Evolutionary conservation across 2,113 vertebrate species (phyloP).

Genomic region (Blennius ocellaris): DNA sequence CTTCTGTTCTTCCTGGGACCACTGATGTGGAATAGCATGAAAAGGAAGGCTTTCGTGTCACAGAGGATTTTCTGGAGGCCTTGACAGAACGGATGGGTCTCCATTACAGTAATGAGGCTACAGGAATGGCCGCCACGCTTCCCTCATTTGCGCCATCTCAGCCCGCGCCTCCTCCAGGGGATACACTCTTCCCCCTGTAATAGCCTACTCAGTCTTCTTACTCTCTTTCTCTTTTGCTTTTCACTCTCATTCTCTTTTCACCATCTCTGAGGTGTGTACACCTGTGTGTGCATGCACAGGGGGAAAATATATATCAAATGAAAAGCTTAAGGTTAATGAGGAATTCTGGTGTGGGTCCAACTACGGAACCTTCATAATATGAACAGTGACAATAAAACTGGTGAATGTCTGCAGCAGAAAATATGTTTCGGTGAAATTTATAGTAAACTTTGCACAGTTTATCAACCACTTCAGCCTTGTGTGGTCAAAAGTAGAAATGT

Average conservation of each 20-base stretch:
- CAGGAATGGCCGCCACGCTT: conserved; percentile 79
- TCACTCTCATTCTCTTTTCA: conserved; percentile 59
- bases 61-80: conserved; percentile 80
- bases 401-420: not conserved
- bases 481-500: not conserved
- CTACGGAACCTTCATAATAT: not conserved
- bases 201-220: conserved; percentile 83
- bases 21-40: conserved; percentile 56
- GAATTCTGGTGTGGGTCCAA: conserved; percentile 32
- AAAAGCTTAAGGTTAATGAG: conserved; percentile 33
- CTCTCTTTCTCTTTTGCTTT: conserved; percentile 65
- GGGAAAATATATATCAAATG: conserved; percentile 28
- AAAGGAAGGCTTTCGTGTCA: conserved; percentile 74
- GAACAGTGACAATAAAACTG: conserved; percentile 24
- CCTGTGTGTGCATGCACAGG: conserved; percentile 27
- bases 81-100: conserved; percentile 83
- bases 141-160: conserved; percentile 84
- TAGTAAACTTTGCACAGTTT: not conserved
- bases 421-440: conserved; percentile 15
- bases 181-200: conserved; percentile 80
- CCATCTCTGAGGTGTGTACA: conserved; percentile 52
- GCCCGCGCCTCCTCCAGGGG: conserved; percentile 75
- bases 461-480: not conserved
- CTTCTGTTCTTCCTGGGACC: conserved; percentile 40
- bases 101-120: conserved; percentile 87